These are phyloP conservation scores for Coluber constrictor DNA, from an alignment of 2,797 vertebrate species.

Conservation along the genomic window DNA sequence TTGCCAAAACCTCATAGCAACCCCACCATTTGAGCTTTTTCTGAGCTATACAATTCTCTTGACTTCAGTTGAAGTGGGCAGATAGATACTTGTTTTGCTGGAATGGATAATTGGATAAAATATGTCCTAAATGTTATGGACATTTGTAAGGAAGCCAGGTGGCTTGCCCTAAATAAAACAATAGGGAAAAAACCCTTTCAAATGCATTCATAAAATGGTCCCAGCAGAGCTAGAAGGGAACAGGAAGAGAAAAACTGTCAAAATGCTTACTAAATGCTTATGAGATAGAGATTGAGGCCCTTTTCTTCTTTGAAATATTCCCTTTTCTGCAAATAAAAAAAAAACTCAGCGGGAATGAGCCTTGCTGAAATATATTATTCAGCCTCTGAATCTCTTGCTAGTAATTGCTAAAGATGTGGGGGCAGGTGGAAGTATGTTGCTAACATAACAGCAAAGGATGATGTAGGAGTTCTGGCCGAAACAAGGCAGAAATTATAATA, in stretches of 20 bases:
- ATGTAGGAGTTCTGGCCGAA: conserved; percentile 58
- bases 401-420: conserved; percentile 35
- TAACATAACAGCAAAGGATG: conserved; percentile 56
- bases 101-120: neutral
- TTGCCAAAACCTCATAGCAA: neutral
- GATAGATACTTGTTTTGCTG: neutral
- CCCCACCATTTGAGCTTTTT: neutral
- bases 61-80: neutral
- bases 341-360: neutral
- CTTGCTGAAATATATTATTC: neutral
- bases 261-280: neutral
- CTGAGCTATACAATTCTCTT: neutral
- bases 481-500: conserved; percentile 61
- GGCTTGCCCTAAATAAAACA: neutral
- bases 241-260: neutral
- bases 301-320: neutral
- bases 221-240: neutral
- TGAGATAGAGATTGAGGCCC: neutral
- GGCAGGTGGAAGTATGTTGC: conserved; percentile 49
- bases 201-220: neutral
- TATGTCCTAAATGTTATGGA: neutral
- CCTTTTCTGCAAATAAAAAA: neutral
- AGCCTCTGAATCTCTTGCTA: conserved; percentile 30
- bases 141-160: neutral
- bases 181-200: neutral